A percentile compares a stretch with the other conserved stretches of the same genome.
These are phyloP conservation scores for Chroicocephalus ridibundus DNA, from an alignment of 2,113 vertebrate genomes.

Conservation along the genomic window DNA sequence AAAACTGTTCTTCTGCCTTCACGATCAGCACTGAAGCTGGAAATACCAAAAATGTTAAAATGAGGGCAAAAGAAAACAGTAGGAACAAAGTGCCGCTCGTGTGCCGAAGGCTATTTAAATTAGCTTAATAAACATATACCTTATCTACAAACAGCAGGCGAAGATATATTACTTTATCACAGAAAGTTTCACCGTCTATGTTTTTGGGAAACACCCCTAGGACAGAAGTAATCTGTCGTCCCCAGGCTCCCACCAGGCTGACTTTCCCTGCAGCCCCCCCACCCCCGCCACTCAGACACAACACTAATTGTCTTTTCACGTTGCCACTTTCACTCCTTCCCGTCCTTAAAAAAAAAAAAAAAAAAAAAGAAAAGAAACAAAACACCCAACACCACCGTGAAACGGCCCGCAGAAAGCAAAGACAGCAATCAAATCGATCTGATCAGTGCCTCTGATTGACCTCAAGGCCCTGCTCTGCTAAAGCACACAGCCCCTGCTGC, in stretches of 20 bases:
- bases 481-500: background rate
- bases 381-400: background rate
- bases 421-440: background rate
- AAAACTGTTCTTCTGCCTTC: background rate
- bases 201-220: conserved; percentile 77
- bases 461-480: conserved; percentile 24
- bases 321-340: conserved; percentile 47
- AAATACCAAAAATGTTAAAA: background rate
- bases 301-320: conserved; percentile 59
- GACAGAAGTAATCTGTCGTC: conserved; percentile 74
- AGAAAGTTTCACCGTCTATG: conserved; percentile 66
- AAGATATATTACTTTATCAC: conserved; percentile 72
- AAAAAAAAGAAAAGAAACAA: background rate
- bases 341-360: conserved; percentile 38
- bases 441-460: conserved; percentile 24
- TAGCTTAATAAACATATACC: conserved; percentile 69
- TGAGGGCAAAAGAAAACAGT: conserved; percentile 18
- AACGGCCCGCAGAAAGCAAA: background rate
- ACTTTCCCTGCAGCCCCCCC: conserved; percentile 38
- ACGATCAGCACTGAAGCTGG: background rate
- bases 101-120: conserved; percentile 52
- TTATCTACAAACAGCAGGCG: conserved; percentile 76
- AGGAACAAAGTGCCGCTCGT: conserved; percentile 26
- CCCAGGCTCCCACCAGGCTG: conserved; percentile 70
- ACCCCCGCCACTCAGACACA: conserved; percentile 33